Conservation (phyloP, 2,113 vertebrate species). For the Alligator sinensis region DNA sequence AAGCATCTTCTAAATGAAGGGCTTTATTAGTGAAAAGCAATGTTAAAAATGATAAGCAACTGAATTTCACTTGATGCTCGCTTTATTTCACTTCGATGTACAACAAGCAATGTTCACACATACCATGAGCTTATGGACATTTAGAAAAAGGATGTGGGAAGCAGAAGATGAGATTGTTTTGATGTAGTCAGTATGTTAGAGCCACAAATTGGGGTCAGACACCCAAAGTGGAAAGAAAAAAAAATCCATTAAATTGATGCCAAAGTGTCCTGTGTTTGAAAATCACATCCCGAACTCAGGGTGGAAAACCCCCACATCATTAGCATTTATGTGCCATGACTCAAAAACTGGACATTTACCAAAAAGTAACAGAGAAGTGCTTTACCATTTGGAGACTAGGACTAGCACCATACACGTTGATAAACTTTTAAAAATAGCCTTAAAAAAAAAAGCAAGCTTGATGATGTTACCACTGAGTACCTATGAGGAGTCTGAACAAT, state of each 20-base stretch:
- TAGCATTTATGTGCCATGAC: neutral
- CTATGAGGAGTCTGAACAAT: too few species aligned
- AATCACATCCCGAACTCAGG: neutral
- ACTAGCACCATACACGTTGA: too few species aligned
- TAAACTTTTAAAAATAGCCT: too few species aligned
- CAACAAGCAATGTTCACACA: neutral
- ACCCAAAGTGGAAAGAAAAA: neutral
- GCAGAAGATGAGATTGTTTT: neutral
- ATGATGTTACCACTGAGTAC: too few species aligned
- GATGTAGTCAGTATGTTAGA: neutral
- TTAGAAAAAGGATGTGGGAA: constrained; percentile 33
- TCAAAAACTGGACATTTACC: neutral
- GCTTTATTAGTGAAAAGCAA: constrained; percentile 55
- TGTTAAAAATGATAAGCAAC: constrained; percentile 71
- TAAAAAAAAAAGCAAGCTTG: too few species aligned
- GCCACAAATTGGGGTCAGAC: neutral
- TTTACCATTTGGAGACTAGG: too few species aligned
- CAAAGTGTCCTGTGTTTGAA: neutral
- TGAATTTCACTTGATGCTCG: constrained; percentile 67
- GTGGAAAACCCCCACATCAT: too few species aligned
- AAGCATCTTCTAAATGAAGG: neutral
- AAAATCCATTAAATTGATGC: neutral
- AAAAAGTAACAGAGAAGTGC: too few species aligned
- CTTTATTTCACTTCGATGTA: constrained; percentile 64
- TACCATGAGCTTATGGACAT: constrained; percentile 52